Conservation (phyloP, 2,888 invertebrate species). For the Axea sp. region DNA sequence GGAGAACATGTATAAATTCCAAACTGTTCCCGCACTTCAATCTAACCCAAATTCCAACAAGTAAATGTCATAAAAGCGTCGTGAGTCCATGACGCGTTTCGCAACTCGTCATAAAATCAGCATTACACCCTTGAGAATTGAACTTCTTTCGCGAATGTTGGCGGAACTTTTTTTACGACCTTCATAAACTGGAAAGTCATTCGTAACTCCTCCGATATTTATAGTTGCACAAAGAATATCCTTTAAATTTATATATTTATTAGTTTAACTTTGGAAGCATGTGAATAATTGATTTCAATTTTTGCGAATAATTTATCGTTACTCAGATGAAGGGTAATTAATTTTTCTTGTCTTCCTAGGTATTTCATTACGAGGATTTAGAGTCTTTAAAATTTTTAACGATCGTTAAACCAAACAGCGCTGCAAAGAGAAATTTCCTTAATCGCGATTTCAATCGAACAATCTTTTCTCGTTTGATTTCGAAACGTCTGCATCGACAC, state of each 20-base stretch:
- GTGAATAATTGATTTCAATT: constrained; percentile 3
- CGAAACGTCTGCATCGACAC: too few species aligned
- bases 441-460: too few species aligned
- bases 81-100: constrained; percentile 23
- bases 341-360: too few species aligned
- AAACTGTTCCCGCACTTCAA: constrained; percentile 24
- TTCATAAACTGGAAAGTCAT: constrained; percentile 33
- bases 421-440: too few species aligned
- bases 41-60: constrained; percentile 34
- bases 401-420: not conserved
- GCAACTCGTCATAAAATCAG: constrained; percentile 53
- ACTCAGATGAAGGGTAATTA: not conserved
- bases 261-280: constrained; percentile 1
- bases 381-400: not conserved
- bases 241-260: constrained; percentile 16
- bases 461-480: too few species aligned
- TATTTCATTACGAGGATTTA: not conserved
- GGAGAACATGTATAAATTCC: constrained; percentile 14
- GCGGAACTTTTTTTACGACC: constrained; percentile 34
- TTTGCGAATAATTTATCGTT: not conserved
- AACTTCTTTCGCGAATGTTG: constrained; percentile 37
- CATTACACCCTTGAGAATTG: constrained; percentile 47
- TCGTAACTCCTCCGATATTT: constrained; percentile 21
- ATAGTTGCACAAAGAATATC: constrained; percentile 15
- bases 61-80: constrained; percentile 36